These are phyloP conservation scores for Podarcis lilfordi DNA, from an alignment of 2,797 vertebrate species.

Conservation along the genomic window DNA sequence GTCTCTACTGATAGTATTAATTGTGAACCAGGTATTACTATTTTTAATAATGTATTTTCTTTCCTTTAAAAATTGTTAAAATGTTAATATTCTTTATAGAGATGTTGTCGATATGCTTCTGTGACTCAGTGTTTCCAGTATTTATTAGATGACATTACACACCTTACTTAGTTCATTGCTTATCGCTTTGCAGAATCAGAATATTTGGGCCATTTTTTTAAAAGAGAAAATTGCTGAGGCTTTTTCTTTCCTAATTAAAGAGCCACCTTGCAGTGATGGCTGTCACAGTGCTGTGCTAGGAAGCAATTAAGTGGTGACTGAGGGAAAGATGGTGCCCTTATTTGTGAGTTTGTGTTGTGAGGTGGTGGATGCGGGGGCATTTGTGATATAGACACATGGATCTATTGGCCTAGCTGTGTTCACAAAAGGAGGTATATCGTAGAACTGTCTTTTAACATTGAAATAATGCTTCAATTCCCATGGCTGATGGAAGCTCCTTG, in stretches of 20 bases:
- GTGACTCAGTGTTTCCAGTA: constrained; percentile 4
- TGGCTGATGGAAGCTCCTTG: not conserved
- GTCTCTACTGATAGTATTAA: constrained; percentile 96
- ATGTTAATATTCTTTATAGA: constrained; percentile 39
- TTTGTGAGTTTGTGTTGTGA: not conserved
- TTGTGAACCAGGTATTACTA: constrained; percentile 95
- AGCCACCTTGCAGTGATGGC: not conserved
- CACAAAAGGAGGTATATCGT: not conserved
- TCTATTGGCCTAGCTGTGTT: not conserved
- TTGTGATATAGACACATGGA: not conserved
- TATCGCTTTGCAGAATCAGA: constrained; percentile 45
- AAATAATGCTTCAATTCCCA: not conserved
- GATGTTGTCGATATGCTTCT: not conserved
- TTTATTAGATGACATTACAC: not conserved
- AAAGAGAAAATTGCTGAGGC: not conserved
- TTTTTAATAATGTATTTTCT: constrained; percentile 75
- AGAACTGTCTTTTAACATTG: not conserved
- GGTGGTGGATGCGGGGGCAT: not conserved
- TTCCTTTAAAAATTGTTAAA: constrained; percentile 39
- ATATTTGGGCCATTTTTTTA: not conserved
- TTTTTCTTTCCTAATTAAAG: not conserved
- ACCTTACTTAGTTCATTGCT: constrained; percentile 3
- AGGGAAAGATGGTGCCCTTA: not conserved
- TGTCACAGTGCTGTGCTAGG: not conserved
- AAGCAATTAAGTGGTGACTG: not conserved